Percentiles rank a stretch among this genome's conserved stretches.
Evolutionary conservation across 1,140 invertebrate genomes (phyloP).

Genomic region (Diachasma alloeum): DNA sequence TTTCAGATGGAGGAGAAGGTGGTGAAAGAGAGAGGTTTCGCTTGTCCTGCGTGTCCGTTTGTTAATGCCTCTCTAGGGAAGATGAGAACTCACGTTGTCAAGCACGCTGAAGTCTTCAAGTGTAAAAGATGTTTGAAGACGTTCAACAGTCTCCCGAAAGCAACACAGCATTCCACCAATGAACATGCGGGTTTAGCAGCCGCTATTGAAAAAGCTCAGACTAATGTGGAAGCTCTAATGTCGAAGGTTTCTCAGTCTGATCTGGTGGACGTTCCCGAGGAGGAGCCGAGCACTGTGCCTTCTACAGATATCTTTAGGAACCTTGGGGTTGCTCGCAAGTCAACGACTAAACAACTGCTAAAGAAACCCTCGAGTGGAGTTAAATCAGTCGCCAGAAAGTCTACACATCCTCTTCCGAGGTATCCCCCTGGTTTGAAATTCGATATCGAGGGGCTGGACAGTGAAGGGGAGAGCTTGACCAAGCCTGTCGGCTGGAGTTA

Average conservation of each 20-base stretch:
- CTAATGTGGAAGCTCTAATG: slow-evolving; percentile 41
- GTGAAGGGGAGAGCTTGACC: not conserved
- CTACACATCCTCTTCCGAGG: slow-evolving; percentile 50
- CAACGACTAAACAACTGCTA: slow-evolving; percentile 46
- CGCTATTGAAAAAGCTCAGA: slow-evolving; percentile 42
- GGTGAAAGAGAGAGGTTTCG: slow-evolving; percentile 28
- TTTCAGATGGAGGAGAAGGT: slow-evolving; percentile 38
- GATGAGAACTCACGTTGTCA: slow-evolving; percentile 49
- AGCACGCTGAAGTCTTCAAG: slow-evolving; percentile 49
- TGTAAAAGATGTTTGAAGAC: slow-evolving; percentile 51
- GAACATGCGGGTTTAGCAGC: slow-evolving; percentile 45
- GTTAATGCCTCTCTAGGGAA: slow-evolving; percentile 25
- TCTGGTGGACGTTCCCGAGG: not conserved
- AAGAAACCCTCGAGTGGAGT: not conserved
- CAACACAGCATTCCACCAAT: slow-evolving; percentile 33
- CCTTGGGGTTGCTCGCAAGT: slow-evolving; percentile 52
- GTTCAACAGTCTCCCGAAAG: slow-evolving; percentile 38
- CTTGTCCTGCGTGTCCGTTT: slow-evolving; percentile 49
- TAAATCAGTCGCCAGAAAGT: slow-evolving; percentile 58
- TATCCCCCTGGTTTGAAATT: slow-evolving; percentile 37
- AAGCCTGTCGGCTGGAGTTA: slow-evolving; percentile 37
- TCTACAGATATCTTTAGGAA: slow-evolving; percentile 24
- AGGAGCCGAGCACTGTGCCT: not conserved
- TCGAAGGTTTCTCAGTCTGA: slow-evolving; percentile 17
- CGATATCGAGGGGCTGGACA: slow-evolving; percentile 7